Percentiles rank a stretch among this genome's conserved stretches.
These are phyloP conservation scores for Ennomos fuscantarius DNA, from an alignment of 2,888 invertebrate genomes.

Conservation along the genomic window DNA sequence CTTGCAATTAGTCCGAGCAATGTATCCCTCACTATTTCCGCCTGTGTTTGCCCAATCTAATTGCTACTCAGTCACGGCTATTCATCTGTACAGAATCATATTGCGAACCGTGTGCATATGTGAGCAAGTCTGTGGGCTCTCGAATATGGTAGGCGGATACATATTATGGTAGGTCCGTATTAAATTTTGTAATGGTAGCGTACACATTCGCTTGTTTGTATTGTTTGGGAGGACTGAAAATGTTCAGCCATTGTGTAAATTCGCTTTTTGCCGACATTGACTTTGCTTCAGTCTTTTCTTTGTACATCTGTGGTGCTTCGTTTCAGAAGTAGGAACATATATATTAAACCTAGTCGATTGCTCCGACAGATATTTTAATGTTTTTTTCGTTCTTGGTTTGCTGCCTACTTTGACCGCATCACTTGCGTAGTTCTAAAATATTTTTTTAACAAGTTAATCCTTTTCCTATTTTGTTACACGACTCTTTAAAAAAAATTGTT, in stretches of 20 bases:
- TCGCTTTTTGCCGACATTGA: slow-evolving; percentile 15
- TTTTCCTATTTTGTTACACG: too few relatives aligned
- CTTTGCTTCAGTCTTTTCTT: slow-evolving; percentile 1
- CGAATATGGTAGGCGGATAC: slow-evolving; percentile 8
- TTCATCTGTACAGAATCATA: slow-evolving; percentile 75
- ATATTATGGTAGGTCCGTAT: slow-evolving; percentile 15
- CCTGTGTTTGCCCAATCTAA: slow-evolving; percentile 80
- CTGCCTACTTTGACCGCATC: too few relatives aligned
- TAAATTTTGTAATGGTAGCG: slow-evolving; percentile 23
- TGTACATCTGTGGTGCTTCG: not conserved
- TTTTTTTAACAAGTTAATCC: too few relatives aligned
- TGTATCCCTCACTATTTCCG: slow-evolving; percentile 43
- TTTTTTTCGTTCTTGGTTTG: too few relatives aligned
- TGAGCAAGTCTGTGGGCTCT: slow-evolving; percentile 45
- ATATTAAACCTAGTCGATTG: too few relatives aligned
- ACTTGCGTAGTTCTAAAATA: too few relatives aligned
- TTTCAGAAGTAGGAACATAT: too few relatives aligned
- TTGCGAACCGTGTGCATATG: slow-evolving; percentile 57
- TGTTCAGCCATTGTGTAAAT: slow-evolving; percentile 16
- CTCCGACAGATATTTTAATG: too few relatives aligned
- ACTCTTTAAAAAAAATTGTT: too few relatives aligned
- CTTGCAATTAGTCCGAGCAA: not conserved
- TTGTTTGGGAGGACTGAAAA: slow-evolving; percentile 12
- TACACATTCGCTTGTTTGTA: slow-evolving; percentile 11
- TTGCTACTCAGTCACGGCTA: slow-evolving; percentile 76